Percentiles rank a stretch among this genome's conserved stretches.
Conservation (phyloP, 2,888 invertebrate species). For the Conistra vaccinii region DNA sequence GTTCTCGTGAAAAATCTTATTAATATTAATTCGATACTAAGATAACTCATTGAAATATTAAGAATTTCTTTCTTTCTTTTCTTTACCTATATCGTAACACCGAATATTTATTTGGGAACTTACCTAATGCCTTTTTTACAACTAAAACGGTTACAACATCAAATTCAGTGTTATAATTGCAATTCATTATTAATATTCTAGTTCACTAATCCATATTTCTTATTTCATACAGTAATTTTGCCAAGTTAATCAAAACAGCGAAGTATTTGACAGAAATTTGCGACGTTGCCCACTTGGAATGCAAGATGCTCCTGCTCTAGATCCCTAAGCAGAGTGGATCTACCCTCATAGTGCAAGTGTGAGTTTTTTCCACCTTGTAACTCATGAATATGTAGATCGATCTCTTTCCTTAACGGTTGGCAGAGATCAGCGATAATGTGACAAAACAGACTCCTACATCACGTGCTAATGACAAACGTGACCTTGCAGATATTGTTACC, state of each 20-base stretch:
- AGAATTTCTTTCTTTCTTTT: too few species aligned
- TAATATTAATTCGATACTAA: not conserved
- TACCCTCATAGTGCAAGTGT: constrained; percentile 27
- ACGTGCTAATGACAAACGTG: constrained; percentile 47
- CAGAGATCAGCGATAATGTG: constrained; percentile 44
- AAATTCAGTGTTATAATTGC: too few species aligned
- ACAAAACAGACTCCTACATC: constrained; percentile 46
- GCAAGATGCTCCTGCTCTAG: constrained; percentile 32
- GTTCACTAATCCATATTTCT: too few species aligned
- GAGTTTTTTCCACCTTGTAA: constrained; percentile 24
- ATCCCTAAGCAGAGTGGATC: constrained; percentile 19
- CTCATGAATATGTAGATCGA: constrained; percentile 46
- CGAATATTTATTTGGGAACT: too few species aligned
- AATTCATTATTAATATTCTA: too few species aligned
- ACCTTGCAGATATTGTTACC: constrained; percentile 54
- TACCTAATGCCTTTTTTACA: too few species aligned
- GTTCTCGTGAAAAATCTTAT: constrained; percentile 8
- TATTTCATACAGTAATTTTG: not conserved
- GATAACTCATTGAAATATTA: constrained; percentile 27
- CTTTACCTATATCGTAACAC: too few species aligned
- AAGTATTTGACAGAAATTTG: too few species aligned
- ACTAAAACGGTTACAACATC: too few species aligned
- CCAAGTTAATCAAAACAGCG: too few species aligned
- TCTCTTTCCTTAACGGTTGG: constrained; percentile 22
- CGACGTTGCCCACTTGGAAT: not conserved